phyloP scores from a whole-genome alignment of 2,113 vertebrate species.

The Hippocampus mohnikei region DNA sequence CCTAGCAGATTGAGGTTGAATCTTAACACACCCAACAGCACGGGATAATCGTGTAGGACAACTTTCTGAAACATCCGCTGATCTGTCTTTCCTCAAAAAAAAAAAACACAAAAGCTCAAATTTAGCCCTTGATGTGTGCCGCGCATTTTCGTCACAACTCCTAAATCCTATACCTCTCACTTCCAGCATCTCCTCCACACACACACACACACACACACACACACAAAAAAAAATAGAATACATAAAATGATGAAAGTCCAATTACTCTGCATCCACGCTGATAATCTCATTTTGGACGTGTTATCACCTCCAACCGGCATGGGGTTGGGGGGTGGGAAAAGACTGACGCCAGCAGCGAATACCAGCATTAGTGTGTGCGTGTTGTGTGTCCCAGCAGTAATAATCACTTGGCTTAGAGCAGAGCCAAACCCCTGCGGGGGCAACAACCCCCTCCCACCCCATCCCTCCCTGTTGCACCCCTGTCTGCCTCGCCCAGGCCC shows the following conservation, averaged over 20 bases:
- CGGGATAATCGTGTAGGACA: neutral
- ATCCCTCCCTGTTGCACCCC: neutral
- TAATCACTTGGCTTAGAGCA: conserved; percentile 72
- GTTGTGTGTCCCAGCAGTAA: conserved; percentile 62
- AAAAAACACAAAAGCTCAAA: neutral
- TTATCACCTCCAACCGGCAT: conserved; percentile 65
- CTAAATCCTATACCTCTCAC: neutral
- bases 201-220: no score
- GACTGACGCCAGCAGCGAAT: conserved; percentile 63
- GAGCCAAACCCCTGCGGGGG: conserved; percentile 68
- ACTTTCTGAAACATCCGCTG: neutral
- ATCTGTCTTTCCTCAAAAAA: no score
- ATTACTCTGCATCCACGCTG: conserved; percentile 53
- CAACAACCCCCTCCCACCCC: conserved; percentile 12
- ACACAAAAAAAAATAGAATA: conserved; percentile 11
- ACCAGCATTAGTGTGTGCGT: conserved; percentile 46
- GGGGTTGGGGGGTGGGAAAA: conserved; percentile 25
- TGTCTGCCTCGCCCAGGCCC: conserved; percentile 28
- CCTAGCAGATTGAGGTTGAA: no score
- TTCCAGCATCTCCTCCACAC: neutral
- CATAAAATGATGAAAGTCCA: conserved; percentile 43
- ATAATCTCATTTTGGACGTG: conserved; percentile 48
- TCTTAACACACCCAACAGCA: neutral
- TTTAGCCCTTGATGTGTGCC: neutral
- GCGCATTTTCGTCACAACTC: neutral